A percentile compares a stretch with the other conserved stretches of the same genome.
Evolutionary conservation across 2,888 invertebrate genomes (phyloP).

Genomic region (Aleiodes alternator): DNA sequence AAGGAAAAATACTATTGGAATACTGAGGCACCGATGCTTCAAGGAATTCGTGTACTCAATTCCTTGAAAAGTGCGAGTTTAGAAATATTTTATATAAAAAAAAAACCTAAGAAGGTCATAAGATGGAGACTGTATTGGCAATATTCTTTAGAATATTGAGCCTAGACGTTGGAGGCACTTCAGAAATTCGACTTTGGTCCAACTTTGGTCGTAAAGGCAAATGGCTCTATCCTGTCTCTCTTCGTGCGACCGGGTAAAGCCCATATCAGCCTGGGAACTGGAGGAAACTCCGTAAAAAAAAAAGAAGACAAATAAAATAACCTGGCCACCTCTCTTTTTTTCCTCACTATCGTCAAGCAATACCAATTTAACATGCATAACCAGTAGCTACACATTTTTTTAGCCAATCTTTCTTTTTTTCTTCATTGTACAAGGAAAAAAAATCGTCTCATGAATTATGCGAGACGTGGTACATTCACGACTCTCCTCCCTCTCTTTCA

Average conservation of each 20-base stretch:
- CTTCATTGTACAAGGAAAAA: conserved; percentile 23
- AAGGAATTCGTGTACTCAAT: background rate
- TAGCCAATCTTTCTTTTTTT: conserved; percentile 10
- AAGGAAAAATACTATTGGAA: background rate
- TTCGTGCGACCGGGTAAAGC: conserved; percentile 32
- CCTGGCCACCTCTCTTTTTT: background rate
- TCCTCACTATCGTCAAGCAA: conserved; percentile 34
- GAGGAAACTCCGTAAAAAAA: background rate
- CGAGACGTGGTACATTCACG: conserved; percentile 31
- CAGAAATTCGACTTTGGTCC: conserved; percentile 46
- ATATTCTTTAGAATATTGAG: conserved; percentile 13
- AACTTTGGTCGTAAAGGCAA: conserved; percentile 54
- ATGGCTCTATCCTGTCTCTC: conserved; percentile 42
- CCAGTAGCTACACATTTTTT: conserved; percentile 33
- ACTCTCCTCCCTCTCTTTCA: background rate
- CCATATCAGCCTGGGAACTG: conserved; percentile 25
- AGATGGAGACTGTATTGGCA: background rate
- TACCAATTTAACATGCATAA: conserved; percentile 50
- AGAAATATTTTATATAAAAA: background rate
- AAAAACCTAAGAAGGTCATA: background rate
- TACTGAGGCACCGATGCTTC: background rate
- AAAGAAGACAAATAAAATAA: conserved; percentile 19
- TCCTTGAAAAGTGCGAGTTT: background rate
- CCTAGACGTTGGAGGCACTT: background rate
- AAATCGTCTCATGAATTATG: conserved; percentile 34